A percentile compares a stretch with the other conserved stretches of the same genome.
These are phyloP conservation scores for Gymnodraco acuticeps DNA, from an alignment of 2,797 vertebrate species.

Conservation along the genomic window DNA sequence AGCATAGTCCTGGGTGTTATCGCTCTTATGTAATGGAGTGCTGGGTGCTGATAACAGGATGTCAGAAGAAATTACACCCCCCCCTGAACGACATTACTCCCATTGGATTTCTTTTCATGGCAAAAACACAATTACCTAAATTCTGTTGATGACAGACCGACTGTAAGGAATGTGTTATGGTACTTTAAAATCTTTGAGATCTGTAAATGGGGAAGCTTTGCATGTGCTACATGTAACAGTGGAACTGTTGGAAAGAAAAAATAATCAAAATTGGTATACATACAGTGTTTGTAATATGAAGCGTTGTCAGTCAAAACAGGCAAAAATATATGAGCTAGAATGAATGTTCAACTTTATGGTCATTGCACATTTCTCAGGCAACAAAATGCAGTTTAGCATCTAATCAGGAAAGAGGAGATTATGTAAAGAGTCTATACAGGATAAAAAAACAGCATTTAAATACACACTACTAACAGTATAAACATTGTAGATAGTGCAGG, in stretches of 20 bases:
- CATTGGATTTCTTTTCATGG: slow-evolving; percentile 8
- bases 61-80: slow-evolving; percentile 44
- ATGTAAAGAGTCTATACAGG: background rate
- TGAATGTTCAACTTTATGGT: background rate
- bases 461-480: background rate
- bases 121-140: slow-evolving; percentile 30
- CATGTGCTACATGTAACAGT: background rate
- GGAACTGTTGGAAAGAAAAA: background rate
- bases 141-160: slow-evolving; percentile 15
- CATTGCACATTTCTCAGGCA: background rate
- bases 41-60: slow-evolving; percentile 62
- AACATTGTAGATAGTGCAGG: no score
- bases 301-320: slow-evolving; percentile 13
- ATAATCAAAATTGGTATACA: background rate
- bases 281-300: background rate
- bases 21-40: slow-evolving; percentile 71
- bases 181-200: background rate
- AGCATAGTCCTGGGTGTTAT: slow-evolving; percentile 68
- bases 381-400: slow-evolving; percentile 1
- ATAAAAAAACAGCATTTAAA: background rate
- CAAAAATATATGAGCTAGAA: slow-evolving; percentile 16
- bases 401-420: background rate
- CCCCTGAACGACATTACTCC: slow-evolving; percentile 25
- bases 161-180: background rate
- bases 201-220: background rate